phyloP scores from a whole-genome alignment of 2,113 vertebrate genomes.

The Poeciliopsis prolifica region DNA sequence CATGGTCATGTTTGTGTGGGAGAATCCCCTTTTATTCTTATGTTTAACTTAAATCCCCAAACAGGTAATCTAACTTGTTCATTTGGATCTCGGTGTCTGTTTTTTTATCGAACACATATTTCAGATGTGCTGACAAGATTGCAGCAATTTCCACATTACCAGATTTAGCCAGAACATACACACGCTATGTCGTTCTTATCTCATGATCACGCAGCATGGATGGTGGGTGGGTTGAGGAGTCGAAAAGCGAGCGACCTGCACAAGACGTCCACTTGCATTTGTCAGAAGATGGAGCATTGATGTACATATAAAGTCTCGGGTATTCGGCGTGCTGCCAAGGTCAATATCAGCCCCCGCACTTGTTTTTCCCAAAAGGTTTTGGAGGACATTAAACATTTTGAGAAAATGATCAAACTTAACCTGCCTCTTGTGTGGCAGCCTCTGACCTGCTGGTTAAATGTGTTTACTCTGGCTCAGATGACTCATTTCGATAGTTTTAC shows the following conservation, averaged over 20 bases:
- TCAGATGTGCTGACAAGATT: slow-evolving; percentile 69
- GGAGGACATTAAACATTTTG: slow-evolving; percentile 94
- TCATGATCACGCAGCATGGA: slow-evolving; percentile 33
- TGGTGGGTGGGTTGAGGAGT: slow-evolving; percentile 28
- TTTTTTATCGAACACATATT: slow-evolving; percentile 10
- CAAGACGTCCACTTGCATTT: slow-evolving; percentile 82
- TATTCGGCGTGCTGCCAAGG: slow-evolving; percentile 86
- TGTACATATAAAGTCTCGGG: slow-evolving; percentile 83
- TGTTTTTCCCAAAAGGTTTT: slow-evolving; percentile 88
- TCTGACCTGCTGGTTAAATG: slow-evolving; percentile 94
- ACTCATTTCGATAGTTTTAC: slow-evolving; percentile 79
- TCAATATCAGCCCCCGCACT: slow-evolving; percentile 87
- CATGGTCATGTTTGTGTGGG: slow-evolving; percentile 4
- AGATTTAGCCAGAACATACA: slow-evolving; percentile 59
- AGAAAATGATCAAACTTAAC: slow-evolving; percentile 96
- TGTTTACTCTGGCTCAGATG: slow-evolving; percentile 92
- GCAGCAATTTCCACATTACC: slow-evolving; percentile 69
- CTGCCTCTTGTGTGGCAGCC: slow-evolving; percentile 88
- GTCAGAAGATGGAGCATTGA: slow-evolving; percentile 82
- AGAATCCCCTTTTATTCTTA: slow-evolving; percentile 24
- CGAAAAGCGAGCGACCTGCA: slow-evolving; percentile 62
- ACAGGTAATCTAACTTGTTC: slow-evolving; percentile 28
- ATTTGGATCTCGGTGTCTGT: slow-evolving; percentile 8
- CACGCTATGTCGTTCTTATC: slow-evolving; percentile 43
- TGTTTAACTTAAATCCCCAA: slow-evolving; percentile 34